phyloP scores from a whole-genome alignment of 2,113 vertebrate species.

The Eudyptes chrysolophus region DNA sequence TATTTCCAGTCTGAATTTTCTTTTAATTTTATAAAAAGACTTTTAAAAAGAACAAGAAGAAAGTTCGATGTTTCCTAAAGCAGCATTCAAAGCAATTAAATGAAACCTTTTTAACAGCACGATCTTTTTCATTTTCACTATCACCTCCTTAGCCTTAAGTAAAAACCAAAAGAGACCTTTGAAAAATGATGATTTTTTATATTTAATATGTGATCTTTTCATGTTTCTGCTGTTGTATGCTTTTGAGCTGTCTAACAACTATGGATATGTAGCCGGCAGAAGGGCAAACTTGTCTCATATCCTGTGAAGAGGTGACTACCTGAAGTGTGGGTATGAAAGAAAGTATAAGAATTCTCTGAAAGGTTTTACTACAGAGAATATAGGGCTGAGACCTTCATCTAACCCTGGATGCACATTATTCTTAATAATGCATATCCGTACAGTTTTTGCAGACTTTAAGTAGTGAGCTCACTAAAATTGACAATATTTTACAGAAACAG shows the following conservation, averaged over 20 bases:
- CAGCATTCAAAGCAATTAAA: slow-evolving; percentile 79
- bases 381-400: slow-evolving; percentile 79
- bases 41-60: slow-evolving; percentile 58
- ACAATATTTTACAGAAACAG: slow-evolving; percentile 76
- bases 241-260: slow-evolving; percentile 76
- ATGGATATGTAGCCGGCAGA: slow-evolving; percentile 61
- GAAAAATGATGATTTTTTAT: slow-evolving; percentile 76
- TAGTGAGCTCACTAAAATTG: slow-evolving; percentile 73
- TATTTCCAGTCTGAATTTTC: slow-evolving; percentile 62
- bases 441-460: slow-evolving; percentile 63
- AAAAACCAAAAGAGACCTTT: slow-evolving; percentile 71
- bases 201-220: slow-evolving; percentile 78
- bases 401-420: slow-evolving; percentile 79
- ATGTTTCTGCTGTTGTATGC: slow-evolving; percentile 76
- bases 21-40: slow-evolving; percentile 55
- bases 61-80: slow-evolving; percentile 73
- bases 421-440: slow-evolving; percentile 78
- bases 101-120: slow-evolving; percentile 66
- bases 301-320: slow-evolving; percentile 81
- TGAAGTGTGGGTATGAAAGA: slow-evolving; percentile 79
- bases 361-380: slow-evolving; percentile 79
- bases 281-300: slow-evolving; percentile 72
- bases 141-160: slow-evolving; percentile 72
- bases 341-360: slow-evolving; percentile 75
- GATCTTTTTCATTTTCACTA: slow-evolving; percentile 66